These are phyloP conservation scores for Atta cephalotes DNA, from an alignment of 1,140 invertebrate species.

Conservation along the genomic window DNA sequence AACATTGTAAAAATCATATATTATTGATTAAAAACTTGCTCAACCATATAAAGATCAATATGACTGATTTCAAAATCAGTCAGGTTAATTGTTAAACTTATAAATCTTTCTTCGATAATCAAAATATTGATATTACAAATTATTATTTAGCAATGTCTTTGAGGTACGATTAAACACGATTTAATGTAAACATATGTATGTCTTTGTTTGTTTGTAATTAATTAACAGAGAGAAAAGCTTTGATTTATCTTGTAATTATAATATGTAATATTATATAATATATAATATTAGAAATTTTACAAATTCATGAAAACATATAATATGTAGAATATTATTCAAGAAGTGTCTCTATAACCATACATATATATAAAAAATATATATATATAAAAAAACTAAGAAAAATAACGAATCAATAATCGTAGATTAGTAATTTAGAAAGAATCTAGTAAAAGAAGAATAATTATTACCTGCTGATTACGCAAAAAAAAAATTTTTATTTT, in stretches of 20 bases:
- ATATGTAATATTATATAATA: not conserved
- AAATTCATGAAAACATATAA: not conserved
- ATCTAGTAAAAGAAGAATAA: not conserved
- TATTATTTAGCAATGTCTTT: not conserved
- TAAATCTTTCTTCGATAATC: not conserved
- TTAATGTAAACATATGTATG: not conserved
- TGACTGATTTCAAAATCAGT: not conserved
- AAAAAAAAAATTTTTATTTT: not conserved
- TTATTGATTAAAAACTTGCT: slow-evolving; percentile 4
- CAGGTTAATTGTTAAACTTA: not conserved
- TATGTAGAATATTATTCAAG: not conserved
- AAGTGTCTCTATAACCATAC: not conserved
- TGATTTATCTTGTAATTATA: not conserved
- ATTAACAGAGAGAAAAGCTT: not conserved
- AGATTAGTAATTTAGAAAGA: not conserved
- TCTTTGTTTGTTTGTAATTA: not conserved
- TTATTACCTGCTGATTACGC: not conserved
- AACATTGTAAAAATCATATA: not conserved
- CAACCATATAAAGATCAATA: not conserved
- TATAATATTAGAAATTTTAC: not conserved
- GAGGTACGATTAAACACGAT: not conserved
- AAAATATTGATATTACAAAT: no score
- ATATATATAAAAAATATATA: no score
- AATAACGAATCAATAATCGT: not conserved
- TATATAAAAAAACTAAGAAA: not conserved